Evolutionary conservation across 2,113 vertebrate genomes (phyloP).

Genomic region (Athene cunicularia): DNA sequence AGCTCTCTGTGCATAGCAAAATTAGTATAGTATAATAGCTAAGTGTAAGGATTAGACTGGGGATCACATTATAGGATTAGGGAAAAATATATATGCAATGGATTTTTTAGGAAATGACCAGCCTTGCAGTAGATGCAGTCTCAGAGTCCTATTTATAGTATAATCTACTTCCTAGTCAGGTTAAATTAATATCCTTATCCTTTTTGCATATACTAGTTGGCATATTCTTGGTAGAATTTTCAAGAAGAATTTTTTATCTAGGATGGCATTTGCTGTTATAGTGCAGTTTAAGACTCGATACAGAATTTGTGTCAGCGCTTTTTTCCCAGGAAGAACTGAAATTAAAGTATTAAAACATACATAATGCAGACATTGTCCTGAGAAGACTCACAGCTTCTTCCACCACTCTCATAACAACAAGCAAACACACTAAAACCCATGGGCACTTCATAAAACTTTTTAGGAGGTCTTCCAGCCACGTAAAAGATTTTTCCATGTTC

Average conservation of each 20-base stretch:
- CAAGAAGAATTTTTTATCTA: conserved; percentile 16
- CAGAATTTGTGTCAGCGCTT: conserved; percentile 42
- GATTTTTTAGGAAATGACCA: conserved; percentile 27
- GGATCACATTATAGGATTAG: conserved; percentile 35
- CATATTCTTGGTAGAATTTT: conserved; percentile 38
- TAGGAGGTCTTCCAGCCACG: neutral
- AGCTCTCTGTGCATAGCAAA: neutral
- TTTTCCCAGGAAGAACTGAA: neutral
- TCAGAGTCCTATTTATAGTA: conserved; percentile 53
- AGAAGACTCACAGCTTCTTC: neutral
- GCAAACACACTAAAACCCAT: neutral
- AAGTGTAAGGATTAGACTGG: conserved; percentile 2
- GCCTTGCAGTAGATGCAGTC: neutral
- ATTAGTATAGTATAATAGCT: neutral
- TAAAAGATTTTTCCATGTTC: neutral
- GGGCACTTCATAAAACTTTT: neutral
- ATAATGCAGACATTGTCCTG: neutral
- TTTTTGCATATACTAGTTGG: conserved; percentile 34
- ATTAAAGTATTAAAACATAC: neutral
- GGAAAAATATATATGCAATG: neutral
- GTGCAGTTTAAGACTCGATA: neutral
- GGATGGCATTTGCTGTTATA: conserved; percentile 29
- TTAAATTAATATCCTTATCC: conserved; percentile 48
- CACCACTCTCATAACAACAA: neutral
- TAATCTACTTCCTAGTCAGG: conserved; percentile 47